Evolutionary conservation across 2,113 vertebrate species (phyloP).

Genomic region (Eretmochelys imbricata): DNA sequence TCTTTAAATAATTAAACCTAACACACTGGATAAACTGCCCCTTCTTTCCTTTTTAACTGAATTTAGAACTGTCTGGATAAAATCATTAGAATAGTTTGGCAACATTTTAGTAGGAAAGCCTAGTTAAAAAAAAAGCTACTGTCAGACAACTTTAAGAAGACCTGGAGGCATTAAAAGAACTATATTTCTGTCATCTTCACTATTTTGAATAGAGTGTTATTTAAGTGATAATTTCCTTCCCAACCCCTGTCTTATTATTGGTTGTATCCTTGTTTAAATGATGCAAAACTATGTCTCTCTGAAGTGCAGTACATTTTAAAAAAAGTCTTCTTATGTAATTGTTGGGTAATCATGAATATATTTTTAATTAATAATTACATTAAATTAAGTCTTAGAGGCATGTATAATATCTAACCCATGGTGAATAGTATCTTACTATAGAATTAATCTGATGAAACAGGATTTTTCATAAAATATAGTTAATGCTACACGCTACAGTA

Average conservation of each 20-base stretch:
- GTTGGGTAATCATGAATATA: background rate
- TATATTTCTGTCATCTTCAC: background rate
- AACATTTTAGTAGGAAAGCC: background rate
- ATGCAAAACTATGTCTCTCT: background rate
- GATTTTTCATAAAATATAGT: background rate
- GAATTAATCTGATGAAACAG: background rate
- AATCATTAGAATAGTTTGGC: background rate
- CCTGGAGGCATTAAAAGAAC: background rate
- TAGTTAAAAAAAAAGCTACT: background rate
- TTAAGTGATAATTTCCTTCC: background rate
- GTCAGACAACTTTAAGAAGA: background rate
- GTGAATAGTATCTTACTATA: background rate
- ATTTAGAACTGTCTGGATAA: background rate
- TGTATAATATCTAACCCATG: background rate
- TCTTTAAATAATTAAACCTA: background rate
- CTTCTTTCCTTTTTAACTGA: background rate
- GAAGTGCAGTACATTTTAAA: background rate
- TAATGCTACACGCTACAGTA: background rate
- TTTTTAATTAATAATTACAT: background rate
- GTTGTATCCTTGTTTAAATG: background rate
- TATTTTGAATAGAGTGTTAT: background rate
- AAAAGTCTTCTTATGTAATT: background rate
- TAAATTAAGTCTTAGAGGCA: background rate
- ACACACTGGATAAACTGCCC: background rate
- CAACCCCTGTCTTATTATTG: rapidly evolving